Conservation (phyloP, 2,113 vertebrate species). For the Carassius gibelio region DNA sequence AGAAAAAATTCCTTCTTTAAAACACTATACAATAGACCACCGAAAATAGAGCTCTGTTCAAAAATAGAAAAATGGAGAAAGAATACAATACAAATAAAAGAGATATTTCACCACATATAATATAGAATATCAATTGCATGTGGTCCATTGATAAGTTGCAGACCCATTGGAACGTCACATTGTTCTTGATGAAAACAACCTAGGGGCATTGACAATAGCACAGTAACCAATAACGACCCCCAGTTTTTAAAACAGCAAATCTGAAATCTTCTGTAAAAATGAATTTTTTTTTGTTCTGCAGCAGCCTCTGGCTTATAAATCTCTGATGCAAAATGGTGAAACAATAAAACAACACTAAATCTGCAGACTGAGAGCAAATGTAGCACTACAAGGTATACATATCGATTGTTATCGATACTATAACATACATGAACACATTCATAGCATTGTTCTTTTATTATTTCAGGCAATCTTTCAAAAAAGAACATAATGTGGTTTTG, state of each 20-base stretch:
- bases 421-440: not conserved
- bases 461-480: not conserved
- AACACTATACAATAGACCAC: not conserved
- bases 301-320: not conserved
- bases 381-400: not conserved
- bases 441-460: not conserved
- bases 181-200: not conserved
- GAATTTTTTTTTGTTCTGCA: not conserved
- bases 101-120: conserved; percentile 3
- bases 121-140: conserved; percentile 13
- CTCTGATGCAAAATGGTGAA: not conserved
- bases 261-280: not conserved
- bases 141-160: conserved; percentile 8
- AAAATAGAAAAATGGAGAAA: not conserved
- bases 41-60: not conserved
- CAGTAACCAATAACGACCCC: not conserved
- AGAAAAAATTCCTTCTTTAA: not conserved
- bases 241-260: not conserved
- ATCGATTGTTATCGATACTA: not conserved
- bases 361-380: not conserved
- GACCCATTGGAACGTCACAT: not conserved
- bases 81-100: conserved; percentile 5
- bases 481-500: not conserved
- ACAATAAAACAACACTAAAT: not conserved
- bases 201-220: not conserved